Evolutionary conservation across 1,140 invertebrate species (phyloP).

Genomic region (Dolichoris vasculosae): DNA sequence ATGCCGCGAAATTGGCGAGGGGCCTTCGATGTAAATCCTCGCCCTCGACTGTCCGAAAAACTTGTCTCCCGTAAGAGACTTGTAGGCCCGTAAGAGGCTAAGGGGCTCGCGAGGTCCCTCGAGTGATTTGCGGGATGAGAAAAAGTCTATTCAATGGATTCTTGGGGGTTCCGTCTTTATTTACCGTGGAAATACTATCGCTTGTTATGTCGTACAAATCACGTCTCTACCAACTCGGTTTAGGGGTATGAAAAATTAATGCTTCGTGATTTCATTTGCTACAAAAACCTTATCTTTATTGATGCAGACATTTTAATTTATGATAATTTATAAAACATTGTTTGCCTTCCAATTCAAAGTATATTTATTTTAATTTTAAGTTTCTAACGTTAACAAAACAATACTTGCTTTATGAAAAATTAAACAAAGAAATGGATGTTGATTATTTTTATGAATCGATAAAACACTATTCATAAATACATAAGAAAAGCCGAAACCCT

Average conservation of each 20-base stretch:
- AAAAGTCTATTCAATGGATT: not conserved
- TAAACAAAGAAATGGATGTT: not conserved
- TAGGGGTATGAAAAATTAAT: not conserved
- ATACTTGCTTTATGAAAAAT: not conserved
- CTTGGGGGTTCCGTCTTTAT: not conserved
- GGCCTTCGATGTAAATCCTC: conserved; percentile 19
- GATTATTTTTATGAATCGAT: not conserved
- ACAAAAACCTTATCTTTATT: not conserved
- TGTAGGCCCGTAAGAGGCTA: not conserved
- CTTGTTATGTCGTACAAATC: not conserved
- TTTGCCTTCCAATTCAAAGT: no score
- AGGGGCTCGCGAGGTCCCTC: not conserved
- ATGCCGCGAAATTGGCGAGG: conserved; percentile 50
- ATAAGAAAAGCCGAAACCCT: not conserved
- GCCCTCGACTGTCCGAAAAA: not conserved
- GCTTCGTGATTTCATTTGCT: not conserved
- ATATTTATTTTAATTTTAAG: no score
- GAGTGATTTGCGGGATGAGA: not conserved
- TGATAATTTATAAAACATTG: not conserved
- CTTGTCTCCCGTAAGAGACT: not conserved
- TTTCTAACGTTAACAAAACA: no score
- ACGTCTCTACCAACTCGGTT: not conserved
- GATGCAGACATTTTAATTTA: not conserved
- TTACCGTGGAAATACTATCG: not conserved
- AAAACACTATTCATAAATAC: not conserved